Evolutionary conservation across 2,113 vertebrate genomes (phyloP).

Genomic region (Silurus meridionalis): DNA sequence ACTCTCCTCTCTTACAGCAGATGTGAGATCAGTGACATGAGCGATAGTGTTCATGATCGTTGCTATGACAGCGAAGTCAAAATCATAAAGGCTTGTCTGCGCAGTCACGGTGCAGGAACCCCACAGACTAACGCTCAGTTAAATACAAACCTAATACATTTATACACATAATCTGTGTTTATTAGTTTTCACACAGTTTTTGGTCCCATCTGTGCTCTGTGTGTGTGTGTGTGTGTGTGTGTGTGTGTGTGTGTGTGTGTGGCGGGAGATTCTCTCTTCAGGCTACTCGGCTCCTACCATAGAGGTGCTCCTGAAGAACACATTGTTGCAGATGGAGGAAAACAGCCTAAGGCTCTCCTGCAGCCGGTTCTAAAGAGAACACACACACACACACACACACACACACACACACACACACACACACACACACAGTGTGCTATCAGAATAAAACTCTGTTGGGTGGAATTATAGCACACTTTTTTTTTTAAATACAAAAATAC

Average conservation of each 20-base stretch:
- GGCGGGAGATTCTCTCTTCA: neutral
- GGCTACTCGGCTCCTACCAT: conserved; percentile 66
- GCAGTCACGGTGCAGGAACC: neutral
- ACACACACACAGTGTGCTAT: neutral
- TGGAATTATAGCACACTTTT: too few relatives aligned
- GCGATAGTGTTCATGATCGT: neutral
- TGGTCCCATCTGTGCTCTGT: neutral
- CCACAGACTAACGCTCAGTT: neutral
- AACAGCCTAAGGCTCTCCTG: conserved; percentile 78
- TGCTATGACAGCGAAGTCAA: neutral
- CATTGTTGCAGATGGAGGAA: conserved; percentile 75
- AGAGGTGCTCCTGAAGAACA: conserved; percentile 77
- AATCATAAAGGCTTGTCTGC: conserved; percentile 5
- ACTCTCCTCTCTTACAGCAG: neutral
- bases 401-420: neutral
- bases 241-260: neutral
- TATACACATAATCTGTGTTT: neutral
- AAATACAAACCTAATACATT: neutral
- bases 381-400: neutral
- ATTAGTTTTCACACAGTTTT: neutral
- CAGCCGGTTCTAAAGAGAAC: conserved; percentile 70
- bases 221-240: neutral
- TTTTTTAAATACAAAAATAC: too few relatives aligned
- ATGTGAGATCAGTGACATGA: neutral
- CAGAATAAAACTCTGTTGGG: too few relatives aligned